These are phyloP conservation scores for Tenthredo distinguenda DNA, from an alignment of 2,888 invertebrate genomes.

Conservation along the genomic window DNA sequence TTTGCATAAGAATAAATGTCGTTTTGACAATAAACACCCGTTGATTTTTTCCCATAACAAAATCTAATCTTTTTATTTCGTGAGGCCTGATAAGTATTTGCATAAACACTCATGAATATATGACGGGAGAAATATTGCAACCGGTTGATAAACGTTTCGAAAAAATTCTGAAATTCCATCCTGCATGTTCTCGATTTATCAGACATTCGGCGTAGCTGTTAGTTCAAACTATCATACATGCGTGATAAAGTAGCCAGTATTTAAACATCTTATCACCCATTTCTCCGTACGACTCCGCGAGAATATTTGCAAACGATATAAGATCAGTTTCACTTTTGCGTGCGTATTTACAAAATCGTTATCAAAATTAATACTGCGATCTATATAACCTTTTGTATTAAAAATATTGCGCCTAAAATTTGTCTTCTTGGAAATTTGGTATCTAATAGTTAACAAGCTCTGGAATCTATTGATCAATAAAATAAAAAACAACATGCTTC, in stretches of 20 bases:
- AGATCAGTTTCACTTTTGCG: background rate
- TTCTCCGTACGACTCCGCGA: background rate
- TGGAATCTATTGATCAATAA: background rate
- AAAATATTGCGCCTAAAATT: background rate
- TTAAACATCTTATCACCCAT: conserved; percentile 10
- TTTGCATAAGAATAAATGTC: background rate
- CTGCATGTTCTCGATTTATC: background rate
- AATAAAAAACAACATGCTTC: background rate
- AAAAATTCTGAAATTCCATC: background rate
- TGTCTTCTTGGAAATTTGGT: background rate
- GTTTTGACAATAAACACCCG: background rate
- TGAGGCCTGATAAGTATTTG: background rate
- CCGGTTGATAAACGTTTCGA: background rate
- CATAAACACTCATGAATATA: background rate
- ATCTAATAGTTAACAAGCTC: background rate
- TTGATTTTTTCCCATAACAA: background rate
- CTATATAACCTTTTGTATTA: background rate
- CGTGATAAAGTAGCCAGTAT: conserved; percentile 5
- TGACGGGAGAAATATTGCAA: too few relatives aligned
- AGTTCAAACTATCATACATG: background rate
- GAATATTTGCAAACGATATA: background rate
- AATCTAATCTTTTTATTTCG: background rate
- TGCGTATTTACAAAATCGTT: background rate
- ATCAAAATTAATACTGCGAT: background rate
- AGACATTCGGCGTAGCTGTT: conserved; percentile 12